Evolutionary conservation across 2,113 vertebrate species (phyloP).

Genomic region (Dasypus novemcinctus): DNA sequence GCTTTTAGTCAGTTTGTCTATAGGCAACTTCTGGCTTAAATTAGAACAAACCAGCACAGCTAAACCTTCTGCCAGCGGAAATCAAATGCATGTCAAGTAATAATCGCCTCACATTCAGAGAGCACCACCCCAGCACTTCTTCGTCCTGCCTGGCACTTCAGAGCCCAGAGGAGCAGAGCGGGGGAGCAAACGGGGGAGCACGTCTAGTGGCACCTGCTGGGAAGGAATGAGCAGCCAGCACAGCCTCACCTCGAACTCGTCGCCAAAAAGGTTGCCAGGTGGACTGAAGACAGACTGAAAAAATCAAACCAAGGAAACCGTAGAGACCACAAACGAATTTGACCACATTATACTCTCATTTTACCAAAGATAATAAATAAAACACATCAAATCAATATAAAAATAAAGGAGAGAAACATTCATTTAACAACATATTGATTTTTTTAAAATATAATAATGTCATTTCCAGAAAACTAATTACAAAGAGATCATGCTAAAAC

Average conservation of each 20-base stretch:
- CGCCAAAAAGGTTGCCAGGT: fast-evolving
- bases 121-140: background rate
- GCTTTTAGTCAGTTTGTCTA: background rate
- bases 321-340: background rate
- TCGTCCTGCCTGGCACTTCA: background rate
- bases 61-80: background rate
- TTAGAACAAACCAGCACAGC: background rate
- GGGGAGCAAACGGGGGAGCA: fast-evolving
- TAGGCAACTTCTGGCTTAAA: background rate
- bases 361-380: background rate
- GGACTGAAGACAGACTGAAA: background rate
- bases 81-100: background rate
- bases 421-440: background rate
- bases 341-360: background rate
- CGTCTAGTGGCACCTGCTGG: fast-evolving
- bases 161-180: background rate
- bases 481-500: background rate
- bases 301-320: background rate
- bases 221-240: fast-evolving
- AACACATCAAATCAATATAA: too few relatives aligned
- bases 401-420: background rate
- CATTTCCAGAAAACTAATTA: background rate
- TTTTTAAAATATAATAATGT: background rate
- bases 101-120: background rate
- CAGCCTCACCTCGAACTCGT: background rate